Conservation (phyloP, 2,888 invertebrate genomes). For the Mesoligia furuncula region DNA sequence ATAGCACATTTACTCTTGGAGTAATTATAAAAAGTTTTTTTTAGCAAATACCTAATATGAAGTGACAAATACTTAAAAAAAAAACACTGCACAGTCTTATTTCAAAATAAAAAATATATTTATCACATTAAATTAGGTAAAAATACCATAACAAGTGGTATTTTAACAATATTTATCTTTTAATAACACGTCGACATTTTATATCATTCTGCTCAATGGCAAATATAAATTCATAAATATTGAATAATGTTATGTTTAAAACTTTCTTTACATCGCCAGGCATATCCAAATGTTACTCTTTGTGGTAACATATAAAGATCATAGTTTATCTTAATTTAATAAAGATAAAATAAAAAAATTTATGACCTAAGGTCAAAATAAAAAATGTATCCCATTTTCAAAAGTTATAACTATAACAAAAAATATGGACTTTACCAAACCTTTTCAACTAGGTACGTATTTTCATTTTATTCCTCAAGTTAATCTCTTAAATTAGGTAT, state of each 20-base stretch:
- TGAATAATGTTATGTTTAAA: background rate
- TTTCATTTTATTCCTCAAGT: conserved; percentile 4
- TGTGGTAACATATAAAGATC: background rate
- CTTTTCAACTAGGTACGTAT: background rate
- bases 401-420: background rate
- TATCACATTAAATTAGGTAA: conserved; percentile 46
- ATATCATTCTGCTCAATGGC: background rate
- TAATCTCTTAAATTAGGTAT: background rate
- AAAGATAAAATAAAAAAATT: background rate
- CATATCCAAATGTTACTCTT: background rate
- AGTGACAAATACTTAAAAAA: background rate
- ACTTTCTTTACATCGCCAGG: background rate
- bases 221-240: background rate
- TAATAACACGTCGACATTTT: background rate
- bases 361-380: too few relatives aligned
- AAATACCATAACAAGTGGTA: conserved; percentile 22
- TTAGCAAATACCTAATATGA: background rate
- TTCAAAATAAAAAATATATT: conserved; percentile 34
- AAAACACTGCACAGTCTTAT: background rate
- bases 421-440: background rate
- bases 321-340: background rate
- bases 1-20: background rate
- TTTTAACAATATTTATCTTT: conserved; percentile 4
- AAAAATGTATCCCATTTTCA: too few relatives aligned
- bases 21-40: background rate